phyloP scores from a whole-genome alignment of 2,113 vertebrate genomes.

The Addax nasomaculatus region DNA sequence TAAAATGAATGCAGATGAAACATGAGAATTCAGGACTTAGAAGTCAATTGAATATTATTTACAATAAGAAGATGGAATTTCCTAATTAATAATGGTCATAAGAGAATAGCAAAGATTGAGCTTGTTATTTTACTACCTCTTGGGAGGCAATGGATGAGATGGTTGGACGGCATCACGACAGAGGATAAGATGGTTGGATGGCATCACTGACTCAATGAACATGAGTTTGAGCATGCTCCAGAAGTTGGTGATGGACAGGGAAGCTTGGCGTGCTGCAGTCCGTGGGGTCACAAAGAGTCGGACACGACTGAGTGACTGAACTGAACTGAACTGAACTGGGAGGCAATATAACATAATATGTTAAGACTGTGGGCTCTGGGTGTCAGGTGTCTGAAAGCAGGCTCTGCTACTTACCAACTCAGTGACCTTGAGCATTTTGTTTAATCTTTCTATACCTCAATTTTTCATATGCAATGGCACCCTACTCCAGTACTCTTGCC shows the following conservation, averaged over 20 bases:
- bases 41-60: background rate
- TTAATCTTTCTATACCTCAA: background rate
- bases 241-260: background rate
- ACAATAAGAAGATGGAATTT: background rate
- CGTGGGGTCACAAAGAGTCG: background rate
- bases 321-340: background rate
- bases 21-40: background rate
- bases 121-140: background rate
- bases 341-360: background rate
- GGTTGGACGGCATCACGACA: background rate
- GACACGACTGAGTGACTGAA: background rate
- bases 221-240: background rate
- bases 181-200: background rate
- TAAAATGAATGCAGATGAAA: background rate
- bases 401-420: background rate
- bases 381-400: background rate
- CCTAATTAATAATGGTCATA: background rate
- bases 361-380: background rate
- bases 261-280: background rate
- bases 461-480: background rate
- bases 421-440: background rate
- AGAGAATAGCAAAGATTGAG: background rate
- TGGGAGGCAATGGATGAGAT: background rate
- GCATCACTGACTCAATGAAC: background rate
- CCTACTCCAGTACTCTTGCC: no score